phyloP scores from a whole-genome alignment of 53 echinoderm and acorn worm genomes.

The Mesocentrotus franciscanus region DNA sequence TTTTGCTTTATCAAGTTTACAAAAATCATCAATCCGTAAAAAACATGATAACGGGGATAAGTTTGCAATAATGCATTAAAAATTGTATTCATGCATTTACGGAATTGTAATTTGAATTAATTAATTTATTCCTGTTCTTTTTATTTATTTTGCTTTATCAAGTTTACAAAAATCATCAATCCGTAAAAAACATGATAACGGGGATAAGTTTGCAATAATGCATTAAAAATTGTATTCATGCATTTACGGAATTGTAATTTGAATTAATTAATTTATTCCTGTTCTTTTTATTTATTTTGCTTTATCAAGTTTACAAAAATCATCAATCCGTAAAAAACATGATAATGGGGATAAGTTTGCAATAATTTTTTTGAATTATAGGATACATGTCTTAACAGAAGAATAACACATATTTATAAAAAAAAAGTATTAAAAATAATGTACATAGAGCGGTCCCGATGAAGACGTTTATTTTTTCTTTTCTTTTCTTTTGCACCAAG shows the following conservation, averaged over 20 bases:
- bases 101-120: not conserved
- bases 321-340: not conserved
- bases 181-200: not conserved
- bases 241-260: not conserved
- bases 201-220: not conserved
- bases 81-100: not conserved
- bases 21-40: not conserved
- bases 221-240: not conserved
- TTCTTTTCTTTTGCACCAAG: not conserved
- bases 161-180: not conserved
- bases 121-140: not conserved
- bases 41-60: not conserved
- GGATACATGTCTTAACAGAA: not conserved
- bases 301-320: not conserved
- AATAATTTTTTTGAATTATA: not conserved
- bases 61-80: not conserved
- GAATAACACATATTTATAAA: not conserved
- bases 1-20: not conserved
- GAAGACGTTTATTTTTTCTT: not conserved
- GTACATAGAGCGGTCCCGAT: not conserved
- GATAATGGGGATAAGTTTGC: not conserved
- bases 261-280: not conserved
- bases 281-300: not conserved
- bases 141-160: not conserved
- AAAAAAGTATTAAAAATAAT: not conserved